Evolutionary conservation across 2,113 vertebrate genomes (phyloP), one percentile per base, ranked within the genome.

Genomic region (Bujurquina vittata): DNA sequence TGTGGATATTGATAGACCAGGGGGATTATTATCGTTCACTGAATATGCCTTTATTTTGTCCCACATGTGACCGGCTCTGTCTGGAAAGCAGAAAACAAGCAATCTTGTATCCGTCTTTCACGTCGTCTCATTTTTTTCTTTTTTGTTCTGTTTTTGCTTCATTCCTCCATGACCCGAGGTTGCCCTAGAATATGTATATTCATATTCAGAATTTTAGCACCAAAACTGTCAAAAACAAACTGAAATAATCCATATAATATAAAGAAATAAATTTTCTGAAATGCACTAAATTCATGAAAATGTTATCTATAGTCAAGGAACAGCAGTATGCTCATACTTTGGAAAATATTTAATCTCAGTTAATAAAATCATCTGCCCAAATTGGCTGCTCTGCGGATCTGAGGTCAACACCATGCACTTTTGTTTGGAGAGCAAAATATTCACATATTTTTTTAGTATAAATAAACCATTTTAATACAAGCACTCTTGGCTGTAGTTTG

Each of bases 1-100:
- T 91, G 91, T 94, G 91, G 91, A 90, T 91, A 93, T 93, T 93
- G 93, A 92, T 93, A 93, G 93, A 92, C 86, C 65, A 87, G 80
- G 76, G 89, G 88, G 90, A 92, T 94, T 92, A 94, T 95, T 95
- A 94, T 94, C 85, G 62, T 90, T 75, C 80, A 88, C 86, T 85
- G 79, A 74, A 88, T 90, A 82, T 89, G 87, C 80, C 89, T 89
- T 92, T 89, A 90, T 88, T 92, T 88, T 90, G 83, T 91, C 63
- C 84, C 60, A 10, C 87, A 90, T 88, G 85, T 82, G 90, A 91
- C 89, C 80, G 84, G 31, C 73, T 84, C 65, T 74, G 56, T 88
- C 23, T 76, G 72, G 75, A 86, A 85, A 87, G 83, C 81, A 75
- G 75, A 85, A 88, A 91, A 92, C 86, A 89, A 84, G 84, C 78